Conservation (phyloP, 2,888 invertebrate species). For the Pharmacophagus antenor region DNA sequence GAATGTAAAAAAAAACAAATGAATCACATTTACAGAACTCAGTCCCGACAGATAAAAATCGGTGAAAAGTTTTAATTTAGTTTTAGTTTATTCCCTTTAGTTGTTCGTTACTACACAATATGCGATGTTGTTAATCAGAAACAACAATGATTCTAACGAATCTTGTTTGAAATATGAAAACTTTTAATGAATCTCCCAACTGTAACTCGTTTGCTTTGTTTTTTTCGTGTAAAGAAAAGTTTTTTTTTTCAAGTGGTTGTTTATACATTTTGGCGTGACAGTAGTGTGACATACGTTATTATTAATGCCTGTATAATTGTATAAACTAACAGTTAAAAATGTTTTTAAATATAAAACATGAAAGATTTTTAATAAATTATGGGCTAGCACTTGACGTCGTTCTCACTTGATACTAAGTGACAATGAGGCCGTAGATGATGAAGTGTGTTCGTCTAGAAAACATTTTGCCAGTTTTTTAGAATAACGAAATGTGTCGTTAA, state of each 20-base stretch:
- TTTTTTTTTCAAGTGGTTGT: background rate
- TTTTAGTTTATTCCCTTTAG: constrained; percentile 10
- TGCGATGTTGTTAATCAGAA: constrained; percentile 4
- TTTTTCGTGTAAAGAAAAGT: background rate
- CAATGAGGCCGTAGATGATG: no score
- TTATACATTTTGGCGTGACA: no score
- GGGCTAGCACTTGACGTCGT: no score
- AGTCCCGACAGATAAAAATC: background rate
- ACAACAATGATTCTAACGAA: constrained; percentile 1
- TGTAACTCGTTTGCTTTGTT: background rate
- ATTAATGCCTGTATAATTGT: no score
- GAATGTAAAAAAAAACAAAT: background rate
- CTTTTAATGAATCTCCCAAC: constrained; percentile 2
- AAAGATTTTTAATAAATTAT: no score
- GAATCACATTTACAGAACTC: background rate
- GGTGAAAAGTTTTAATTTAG: constrained; percentile 9
- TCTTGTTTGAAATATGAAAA: constrained; percentile 12
- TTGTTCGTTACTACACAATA: background rate
- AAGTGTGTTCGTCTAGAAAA: no score
- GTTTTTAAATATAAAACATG: no score
- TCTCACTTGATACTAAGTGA: no score
- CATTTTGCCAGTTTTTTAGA: no score
- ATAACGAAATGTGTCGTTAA: no score
- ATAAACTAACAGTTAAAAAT: no score
- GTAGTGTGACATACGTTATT: no score